These are phyloP conservation scores for Sakesphorus luctuosus DNA, from an alignment of 2,113 vertebrate genomes.

Conservation along the genomic window DNA sequence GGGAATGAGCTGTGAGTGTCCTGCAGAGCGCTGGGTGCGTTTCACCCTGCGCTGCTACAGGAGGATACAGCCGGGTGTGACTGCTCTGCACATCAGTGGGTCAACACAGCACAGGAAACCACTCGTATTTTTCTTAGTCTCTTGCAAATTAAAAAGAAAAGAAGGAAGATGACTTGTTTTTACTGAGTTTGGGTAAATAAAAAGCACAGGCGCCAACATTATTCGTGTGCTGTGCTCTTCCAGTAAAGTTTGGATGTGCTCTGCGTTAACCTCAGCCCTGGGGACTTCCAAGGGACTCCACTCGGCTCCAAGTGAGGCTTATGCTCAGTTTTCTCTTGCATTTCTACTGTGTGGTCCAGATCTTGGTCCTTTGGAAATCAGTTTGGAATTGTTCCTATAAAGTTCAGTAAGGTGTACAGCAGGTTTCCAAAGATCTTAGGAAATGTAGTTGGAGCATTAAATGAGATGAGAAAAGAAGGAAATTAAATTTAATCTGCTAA, in stretches of 20 bases:
- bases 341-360: background rate
- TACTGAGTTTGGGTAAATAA: background rate
- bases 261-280: background rate
- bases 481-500: background rate
- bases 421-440: background rate
- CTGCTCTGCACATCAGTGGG: background rate
- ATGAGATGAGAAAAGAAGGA: background rate
- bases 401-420: background rate
- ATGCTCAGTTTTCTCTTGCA: background rate
- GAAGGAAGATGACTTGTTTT: constrained; percentile 28
- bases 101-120: background rate
- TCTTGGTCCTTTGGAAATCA: background rate
- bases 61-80: background rate
- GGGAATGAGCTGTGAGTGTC: background rate
- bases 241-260: background rate
- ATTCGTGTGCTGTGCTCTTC: background rate
- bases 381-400: background rate
- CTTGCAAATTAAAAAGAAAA: constrained; percentile 35
- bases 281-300: background rate
- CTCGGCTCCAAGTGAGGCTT: background rate
- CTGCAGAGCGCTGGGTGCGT: background rate
- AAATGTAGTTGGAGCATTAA: background rate
- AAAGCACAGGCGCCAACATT: background rate
- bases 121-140: constrained; percentile 27
- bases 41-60: background rate